A percentile compares a stretch with the other conserved stretches of the same genome.
Evolutionary conservation across 2,797 vertebrate species (phyloP).

Genomic region (Varecia variegata): DNA sequence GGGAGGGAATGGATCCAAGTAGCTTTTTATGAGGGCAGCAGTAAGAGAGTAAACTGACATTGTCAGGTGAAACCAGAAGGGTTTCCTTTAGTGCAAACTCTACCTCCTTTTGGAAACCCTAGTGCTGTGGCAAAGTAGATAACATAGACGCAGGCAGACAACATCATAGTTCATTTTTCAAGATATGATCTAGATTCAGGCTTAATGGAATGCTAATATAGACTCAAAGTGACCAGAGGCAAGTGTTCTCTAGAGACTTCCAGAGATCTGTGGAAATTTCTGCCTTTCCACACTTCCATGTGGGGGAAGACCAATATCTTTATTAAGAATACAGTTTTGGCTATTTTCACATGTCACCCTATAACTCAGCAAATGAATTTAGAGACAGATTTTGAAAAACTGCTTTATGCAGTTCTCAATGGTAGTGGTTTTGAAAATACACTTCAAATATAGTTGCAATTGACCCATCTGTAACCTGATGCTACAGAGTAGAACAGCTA

Average conservation of each 20-base stretch:
- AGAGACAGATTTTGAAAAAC: slow-evolving; percentile 12
- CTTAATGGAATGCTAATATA: slow-evolving; percentile 33
- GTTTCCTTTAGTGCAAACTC: not conserved
- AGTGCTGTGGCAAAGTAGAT: not conserved
- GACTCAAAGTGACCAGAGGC: not conserved
- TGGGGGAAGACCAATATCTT: not conserved
- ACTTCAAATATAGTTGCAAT: not conserved
- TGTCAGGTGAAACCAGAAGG: not conserved
- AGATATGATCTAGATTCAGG: slow-evolving; percentile 8
- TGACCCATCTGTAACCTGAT: not conserved
- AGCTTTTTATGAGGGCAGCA: not conserved
- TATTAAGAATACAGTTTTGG: not conserved
- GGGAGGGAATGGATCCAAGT: not conserved
- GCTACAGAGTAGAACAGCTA: not conserved
- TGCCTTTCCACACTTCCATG: not conserved
- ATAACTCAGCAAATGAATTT: not conserved
- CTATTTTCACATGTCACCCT: not conserved
- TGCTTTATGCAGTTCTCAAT: not conserved
- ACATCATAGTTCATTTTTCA: not conserved
- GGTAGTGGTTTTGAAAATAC: not conserved
- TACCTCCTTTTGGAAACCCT: not conserved
- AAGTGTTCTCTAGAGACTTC: not conserved
- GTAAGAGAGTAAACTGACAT: not conserved
- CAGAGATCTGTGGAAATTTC: not conserved
- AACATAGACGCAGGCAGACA: not conserved